phyloP scores from a whole-genome alignment of 2,797 vertebrate genomes.

The Macropus fuliginosus region DNA sequence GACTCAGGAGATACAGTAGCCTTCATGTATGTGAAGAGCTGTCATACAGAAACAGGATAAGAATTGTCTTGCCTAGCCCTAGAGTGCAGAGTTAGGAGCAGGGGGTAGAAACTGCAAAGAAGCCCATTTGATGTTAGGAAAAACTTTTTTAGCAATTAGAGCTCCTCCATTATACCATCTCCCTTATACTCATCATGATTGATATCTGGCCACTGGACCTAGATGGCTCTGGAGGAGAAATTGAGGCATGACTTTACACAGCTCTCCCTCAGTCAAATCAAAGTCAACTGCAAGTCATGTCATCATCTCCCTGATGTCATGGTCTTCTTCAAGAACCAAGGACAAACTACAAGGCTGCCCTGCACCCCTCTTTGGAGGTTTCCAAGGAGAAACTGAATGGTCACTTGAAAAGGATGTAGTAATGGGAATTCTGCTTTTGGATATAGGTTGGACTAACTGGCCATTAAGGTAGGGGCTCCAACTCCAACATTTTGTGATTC shows the following conservation, averaged over 20 bases:
- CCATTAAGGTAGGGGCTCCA: not conserved
- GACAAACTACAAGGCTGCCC: not conserved
- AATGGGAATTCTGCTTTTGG: not conserved
- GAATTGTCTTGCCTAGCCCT: not conserved
- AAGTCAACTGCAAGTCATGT: too few species aligned
- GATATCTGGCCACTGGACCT: too few species aligned
- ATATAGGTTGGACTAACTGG: not conserved
- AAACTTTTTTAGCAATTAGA: not conserved
- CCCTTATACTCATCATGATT: too few species aligned
- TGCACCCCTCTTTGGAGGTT: not conserved
- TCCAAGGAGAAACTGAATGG: not conserved
- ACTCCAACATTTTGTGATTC: not conserved
- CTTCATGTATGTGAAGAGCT: not conserved
- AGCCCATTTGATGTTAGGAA: not conserved
- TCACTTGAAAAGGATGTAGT: not conserved
- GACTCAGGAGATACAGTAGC: not conserved
- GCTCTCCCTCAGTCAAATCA: too few species aligned
- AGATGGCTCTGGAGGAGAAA: too few species aligned
- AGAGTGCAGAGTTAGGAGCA: not conserved
- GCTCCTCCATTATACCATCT: not conserved
- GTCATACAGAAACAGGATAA: not conserved
- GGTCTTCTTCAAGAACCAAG: too few species aligned
- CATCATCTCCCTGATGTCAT: too few species aligned
- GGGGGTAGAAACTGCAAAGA: not conserved
- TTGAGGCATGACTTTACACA: too few species aligned